Percentiles rank a stretch among this genome's conserved stretches.
Evolutionary conservation across 2,113 vertebrate genomes (phyloP).

Genomic region (Epinephelus cyanopodus): DNA sequence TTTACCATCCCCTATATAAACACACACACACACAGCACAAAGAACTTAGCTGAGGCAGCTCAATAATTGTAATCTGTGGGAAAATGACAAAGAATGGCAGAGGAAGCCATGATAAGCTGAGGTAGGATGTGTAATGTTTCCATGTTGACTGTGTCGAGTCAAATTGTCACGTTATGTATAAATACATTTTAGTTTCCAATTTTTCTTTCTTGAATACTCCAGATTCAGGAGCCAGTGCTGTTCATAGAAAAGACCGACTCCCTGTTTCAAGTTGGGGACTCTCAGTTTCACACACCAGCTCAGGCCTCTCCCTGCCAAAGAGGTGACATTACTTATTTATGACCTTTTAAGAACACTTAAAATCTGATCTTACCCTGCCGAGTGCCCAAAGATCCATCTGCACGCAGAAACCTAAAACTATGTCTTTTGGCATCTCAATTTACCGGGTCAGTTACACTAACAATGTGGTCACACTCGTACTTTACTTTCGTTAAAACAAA

Average conservation of each 20-base stretch:
- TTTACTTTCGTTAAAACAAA: background rate
- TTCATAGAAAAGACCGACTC: background rate
- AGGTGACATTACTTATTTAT: constrained; percentile 31
- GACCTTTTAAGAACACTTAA: constrained; percentile 26
- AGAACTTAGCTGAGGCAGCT: constrained; percentile 1
- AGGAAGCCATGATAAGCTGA: background rate
- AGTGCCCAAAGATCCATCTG: constrained; percentile 12
- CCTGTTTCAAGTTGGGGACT: background rate
- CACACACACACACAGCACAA: background rate
- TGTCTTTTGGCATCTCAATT: background rate
- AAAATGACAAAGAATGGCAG: background rate
- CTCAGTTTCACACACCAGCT: background rate
- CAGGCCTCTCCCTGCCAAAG: background rate
- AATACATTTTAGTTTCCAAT: background rate
- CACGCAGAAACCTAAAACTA: background rate
- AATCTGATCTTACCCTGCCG: constrained; percentile 15
- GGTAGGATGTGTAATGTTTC: background rate
- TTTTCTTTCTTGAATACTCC: background rate
- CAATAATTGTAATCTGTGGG: constrained; percentile 15
- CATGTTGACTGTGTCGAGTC: background rate
- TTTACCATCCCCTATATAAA: background rate
- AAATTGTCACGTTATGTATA: background rate
- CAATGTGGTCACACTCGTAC: background rate
- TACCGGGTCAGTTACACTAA: constrained; percentile 9
- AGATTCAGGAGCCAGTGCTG: background rate